Evolutionary conservation across 2,888 invertebrate genomes (phyloP).

Genomic region (Tenthredo amoena): DNA sequence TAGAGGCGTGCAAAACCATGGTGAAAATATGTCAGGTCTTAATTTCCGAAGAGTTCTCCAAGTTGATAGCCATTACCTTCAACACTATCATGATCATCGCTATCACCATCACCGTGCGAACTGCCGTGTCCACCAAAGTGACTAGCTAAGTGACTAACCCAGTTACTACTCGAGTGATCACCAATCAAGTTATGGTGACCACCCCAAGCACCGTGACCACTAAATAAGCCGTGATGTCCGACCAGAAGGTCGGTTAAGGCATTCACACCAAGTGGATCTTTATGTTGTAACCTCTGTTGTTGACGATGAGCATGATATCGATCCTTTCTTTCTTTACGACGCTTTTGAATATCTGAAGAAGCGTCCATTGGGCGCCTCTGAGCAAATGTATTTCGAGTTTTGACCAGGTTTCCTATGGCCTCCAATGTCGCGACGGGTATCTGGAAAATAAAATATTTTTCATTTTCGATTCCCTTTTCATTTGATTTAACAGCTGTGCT

Average conservation of each 20-base stretch:
- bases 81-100: constrained; percentile 55
- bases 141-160: constrained; percentile 53
- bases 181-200: constrained; percentile 33
- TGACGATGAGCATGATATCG: constrained; percentile 54
- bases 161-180: constrained; percentile 30
- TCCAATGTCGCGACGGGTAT: constrained; percentile 72
- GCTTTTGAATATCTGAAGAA: constrained; percentile 57
- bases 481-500: background rate
- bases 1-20: background rate
- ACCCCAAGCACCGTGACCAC: constrained; percentile 33
- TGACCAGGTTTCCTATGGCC: constrained; percentile 69
- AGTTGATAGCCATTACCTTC: constrained; percentile 49
- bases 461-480: background rate
- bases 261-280: constrained; percentile 66
- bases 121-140: constrained; percentile 53
- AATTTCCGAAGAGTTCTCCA: background rate
- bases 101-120: constrained; percentile 55
- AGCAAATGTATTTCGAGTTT: constrained; percentile 60
- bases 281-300: constrained; percentile 57
- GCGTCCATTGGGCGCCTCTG: constrained; percentile 59
- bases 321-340: constrained; percentile 61
- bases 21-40: background rate
- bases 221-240: constrained; percentile 57
- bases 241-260: constrained; percentile 61
- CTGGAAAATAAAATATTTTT: constrained; percentile 57